phyloP scores from a whole-genome alignment of 2,888 invertebrate species.

The Fragum sueziense region DNA sequence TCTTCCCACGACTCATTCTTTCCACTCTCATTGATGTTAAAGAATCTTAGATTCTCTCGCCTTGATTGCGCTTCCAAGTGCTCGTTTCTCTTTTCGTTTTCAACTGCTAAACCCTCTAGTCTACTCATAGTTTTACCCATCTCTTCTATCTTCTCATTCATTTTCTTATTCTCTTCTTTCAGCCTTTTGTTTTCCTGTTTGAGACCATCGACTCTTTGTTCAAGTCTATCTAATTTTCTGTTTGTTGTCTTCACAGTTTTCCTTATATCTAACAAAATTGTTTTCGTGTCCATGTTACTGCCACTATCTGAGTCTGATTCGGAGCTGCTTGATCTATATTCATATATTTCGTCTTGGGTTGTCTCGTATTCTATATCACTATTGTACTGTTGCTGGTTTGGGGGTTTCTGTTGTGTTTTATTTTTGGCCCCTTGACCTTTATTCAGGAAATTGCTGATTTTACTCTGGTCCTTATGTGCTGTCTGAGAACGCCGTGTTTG shows the following conservation, averaged over 20 bases:
- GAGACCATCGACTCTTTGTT: background rate
- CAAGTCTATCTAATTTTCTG: background rate
- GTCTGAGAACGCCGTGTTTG: background rate
- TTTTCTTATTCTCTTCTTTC: background rate
- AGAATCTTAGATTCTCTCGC: background rate
- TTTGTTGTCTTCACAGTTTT: slow-evolving; percentile 1
- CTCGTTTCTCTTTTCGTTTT: background rate
- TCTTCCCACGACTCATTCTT: slow-evolving; percentile 4
- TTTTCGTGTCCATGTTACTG: background rate
- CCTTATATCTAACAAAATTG: slow-evolving; percentile 4
- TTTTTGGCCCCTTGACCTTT: background rate
- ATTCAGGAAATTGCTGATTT: background rate
- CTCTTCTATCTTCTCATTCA: background rate
- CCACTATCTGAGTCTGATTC: background rate
- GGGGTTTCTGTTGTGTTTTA: background rate
- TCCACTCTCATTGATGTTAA: background rate
- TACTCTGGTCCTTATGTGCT: background rate
- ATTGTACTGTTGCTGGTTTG: background rate
- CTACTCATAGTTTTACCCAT: slow-evolving; percentile 1
- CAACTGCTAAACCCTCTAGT: background rate
- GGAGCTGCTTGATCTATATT: background rate
- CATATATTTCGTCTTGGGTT: slow-evolving; percentile 2
- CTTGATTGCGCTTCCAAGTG: slow-evolving; percentile 5
- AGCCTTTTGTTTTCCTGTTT: background rate
- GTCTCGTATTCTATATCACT: slow-evolving; percentile 5